phyloP scores from a whole-genome alignment of 2,113 vertebrate species.

The Corapipo altera region DNA sequence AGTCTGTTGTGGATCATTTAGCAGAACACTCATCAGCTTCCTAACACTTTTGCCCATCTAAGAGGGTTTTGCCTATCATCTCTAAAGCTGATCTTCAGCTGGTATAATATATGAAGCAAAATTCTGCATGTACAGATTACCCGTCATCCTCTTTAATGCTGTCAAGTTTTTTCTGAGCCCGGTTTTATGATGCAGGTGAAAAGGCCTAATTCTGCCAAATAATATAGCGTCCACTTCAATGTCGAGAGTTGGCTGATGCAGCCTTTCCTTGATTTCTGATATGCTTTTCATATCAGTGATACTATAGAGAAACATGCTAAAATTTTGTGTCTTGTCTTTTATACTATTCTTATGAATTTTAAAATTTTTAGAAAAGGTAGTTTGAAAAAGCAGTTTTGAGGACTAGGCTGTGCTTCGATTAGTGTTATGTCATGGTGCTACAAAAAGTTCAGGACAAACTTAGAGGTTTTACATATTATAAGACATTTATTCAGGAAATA shows the following conservation, averaged over 20 bases:
- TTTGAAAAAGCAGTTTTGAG: not conserved
- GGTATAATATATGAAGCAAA: not conserved
- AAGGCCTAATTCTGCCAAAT: not conserved
- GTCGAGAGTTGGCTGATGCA: not conserved
- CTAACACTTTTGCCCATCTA: not conserved
- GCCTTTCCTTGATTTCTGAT: not conserved
- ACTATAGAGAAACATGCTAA: not conserved
- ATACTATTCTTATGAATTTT: not conserved
- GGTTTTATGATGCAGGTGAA: not conserved
- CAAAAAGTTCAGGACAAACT: not conserved
- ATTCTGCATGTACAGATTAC: not conserved
- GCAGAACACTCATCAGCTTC: not conserved
- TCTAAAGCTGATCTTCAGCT: not conserved
- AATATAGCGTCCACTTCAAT: not conserved
- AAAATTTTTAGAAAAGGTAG: not conserved
- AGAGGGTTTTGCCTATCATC: not conserved
- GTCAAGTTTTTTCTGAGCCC: not conserved
- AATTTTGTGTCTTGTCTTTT: not conserved
- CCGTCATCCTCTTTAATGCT: not conserved
- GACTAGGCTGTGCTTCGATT: not conserved
- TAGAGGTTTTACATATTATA: not conserved
- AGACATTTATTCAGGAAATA: not conserved
- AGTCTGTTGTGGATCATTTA: constrained; percentile 17
- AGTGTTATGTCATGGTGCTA: not conserved
- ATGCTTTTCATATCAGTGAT: not conserved